phyloP scores from a whole-genome alignment of 2,888 invertebrate species.

The Mallateleia sp. region DNA sequence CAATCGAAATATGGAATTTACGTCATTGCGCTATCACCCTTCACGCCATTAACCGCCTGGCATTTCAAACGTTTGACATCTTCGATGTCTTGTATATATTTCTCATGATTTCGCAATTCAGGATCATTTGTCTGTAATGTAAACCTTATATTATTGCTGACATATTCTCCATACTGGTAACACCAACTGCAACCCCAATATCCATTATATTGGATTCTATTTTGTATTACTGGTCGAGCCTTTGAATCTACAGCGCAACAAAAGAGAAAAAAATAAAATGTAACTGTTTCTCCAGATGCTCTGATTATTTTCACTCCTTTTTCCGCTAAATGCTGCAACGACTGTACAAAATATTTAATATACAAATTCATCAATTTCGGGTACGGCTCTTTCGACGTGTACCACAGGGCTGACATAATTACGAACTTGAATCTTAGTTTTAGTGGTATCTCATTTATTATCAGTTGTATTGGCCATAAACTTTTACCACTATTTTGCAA shows the following conservation, averaged over 20 bases:
- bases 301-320: not conserved
- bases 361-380: slow-evolving; percentile 31
- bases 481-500: slow-evolving; percentile 24
- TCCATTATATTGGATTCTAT: slow-evolving; percentile 22
- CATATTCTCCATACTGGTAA: slow-evolving; percentile 12
- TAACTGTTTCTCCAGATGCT: not conserved
- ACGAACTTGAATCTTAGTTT: slow-evolving; percentile 6
- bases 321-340: not conserved
- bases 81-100: slow-evolving; percentile 1
- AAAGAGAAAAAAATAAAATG: slow-evolving; percentile 11
- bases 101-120: not conserved
- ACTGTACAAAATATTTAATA: slow-evolving; percentile 4
- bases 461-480: slow-evolving; percentile 36
- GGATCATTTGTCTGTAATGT: not conserved
- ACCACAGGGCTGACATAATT: slow-evolving; percentile 21
- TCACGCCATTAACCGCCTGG: not conserved
- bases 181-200: slow-evolving; percentile 25
- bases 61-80: not conserved
- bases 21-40: slow-evolving; percentile 5
- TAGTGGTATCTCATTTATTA: slow-evolving; percentile 11
- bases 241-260: slow-evolving; percentile 15
- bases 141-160: not conserved
- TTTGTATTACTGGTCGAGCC: slow-evolving; percentile 22
- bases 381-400: slow-evolving; percentile 7
- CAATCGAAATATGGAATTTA: slow-evolving; percentile 6